These are phyloP conservation scores for Agelaius tricolor DNA, from an alignment of 2,113 vertebrate species.

Conservation along the genomic window DNA sequence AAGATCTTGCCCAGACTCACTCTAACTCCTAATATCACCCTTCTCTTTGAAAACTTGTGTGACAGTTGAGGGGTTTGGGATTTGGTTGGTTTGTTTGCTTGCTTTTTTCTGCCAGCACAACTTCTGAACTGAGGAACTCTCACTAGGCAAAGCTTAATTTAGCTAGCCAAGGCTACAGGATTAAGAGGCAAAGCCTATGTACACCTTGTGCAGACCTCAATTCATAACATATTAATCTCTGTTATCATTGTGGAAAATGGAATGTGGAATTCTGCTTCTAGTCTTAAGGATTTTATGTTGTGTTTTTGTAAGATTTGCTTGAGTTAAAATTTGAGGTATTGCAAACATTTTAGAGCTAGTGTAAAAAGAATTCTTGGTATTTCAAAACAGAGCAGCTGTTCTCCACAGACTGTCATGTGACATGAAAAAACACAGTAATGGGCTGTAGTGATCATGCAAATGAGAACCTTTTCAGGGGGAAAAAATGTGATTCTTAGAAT, in stretches of 20 bases:
- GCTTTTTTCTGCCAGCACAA: not conserved
- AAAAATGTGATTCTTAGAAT: not conserved
- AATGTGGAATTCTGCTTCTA: not conserved
- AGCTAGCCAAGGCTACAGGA: not conserved
- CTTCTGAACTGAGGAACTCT: not conserved
- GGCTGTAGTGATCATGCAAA: not conserved
- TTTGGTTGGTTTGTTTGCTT: not conserved
- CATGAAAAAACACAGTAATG: not conserved
- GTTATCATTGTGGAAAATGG: not conserved
- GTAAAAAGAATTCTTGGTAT: not conserved
- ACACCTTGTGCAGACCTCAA: not conserved
- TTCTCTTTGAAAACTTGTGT: not conserved
- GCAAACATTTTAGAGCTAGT: not conserved
- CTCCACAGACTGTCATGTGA: not conserved
- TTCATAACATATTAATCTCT: not conserved
- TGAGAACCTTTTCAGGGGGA: not conserved
- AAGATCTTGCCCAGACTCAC: not conserved
- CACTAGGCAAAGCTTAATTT: not conserved
- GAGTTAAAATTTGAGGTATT: not conserved
- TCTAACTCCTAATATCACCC: not conserved
- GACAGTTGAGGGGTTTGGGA: not conserved
- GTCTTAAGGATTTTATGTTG: not conserved
- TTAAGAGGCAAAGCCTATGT: not conserved
- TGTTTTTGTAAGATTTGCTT: not conserved
- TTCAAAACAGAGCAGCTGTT: not conserved